A percentile compares a stretch with the other conserved stretches of the same genome.
Evolutionary conservation across 2,113 vertebrate genomes (phyloP).

Genomic region (Amblyornis subalaris): DNA sequence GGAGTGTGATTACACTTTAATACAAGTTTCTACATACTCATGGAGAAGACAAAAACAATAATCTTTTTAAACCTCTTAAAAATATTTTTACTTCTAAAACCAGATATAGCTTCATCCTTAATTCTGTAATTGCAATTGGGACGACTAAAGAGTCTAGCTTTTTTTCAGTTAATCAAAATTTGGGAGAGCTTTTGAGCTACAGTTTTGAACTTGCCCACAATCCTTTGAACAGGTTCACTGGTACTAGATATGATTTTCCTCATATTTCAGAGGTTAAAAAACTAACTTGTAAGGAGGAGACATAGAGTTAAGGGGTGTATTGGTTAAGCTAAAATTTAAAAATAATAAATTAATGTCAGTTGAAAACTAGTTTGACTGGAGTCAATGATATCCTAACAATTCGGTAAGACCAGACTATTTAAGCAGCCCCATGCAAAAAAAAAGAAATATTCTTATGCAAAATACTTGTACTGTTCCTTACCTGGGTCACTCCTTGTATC

Average conservation of each 20-base stretch:
- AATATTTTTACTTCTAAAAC: background rate
- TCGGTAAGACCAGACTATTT: background rate
- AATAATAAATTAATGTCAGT: background rate
- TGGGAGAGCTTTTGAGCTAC: background rate
- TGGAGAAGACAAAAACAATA: background rate
- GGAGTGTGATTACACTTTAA: background rate
- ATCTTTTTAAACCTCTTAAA: background rate
- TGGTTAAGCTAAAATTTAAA: background rate
- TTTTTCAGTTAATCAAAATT: background rate
- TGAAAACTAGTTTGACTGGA: background rate
- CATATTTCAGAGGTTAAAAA: background rate
- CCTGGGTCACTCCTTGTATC: constrained; percentile 81
- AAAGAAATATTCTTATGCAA: background rate
- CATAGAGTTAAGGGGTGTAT: background rate
- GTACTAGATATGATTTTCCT: background rate
- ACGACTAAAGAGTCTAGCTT: background rate
- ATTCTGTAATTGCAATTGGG: background rate
- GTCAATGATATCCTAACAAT: background rate
- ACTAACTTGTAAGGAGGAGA: background rate
- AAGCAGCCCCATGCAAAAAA: background rate
- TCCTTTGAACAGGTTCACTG: background rate
- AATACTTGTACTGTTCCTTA: constrained; percentile 32
- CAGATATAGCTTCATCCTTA: background rate
- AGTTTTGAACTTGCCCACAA: background rate
- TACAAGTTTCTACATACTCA: background rate